Conservation (phyloP, 2,888 invertebrate genomes). For the Caenorhabditis sp. region DNA sequence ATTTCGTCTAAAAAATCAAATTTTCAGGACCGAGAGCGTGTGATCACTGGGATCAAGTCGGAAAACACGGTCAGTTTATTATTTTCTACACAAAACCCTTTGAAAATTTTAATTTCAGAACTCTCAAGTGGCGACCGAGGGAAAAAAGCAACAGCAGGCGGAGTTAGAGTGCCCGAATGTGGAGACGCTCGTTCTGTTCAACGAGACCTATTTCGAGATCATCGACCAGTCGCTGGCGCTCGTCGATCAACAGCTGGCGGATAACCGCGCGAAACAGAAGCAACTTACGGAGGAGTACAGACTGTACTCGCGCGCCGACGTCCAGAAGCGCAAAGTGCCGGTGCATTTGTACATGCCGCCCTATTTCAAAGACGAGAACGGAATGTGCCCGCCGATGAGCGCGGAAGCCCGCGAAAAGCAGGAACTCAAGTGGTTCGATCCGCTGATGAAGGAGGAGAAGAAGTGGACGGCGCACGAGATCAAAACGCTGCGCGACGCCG, state of each 20-base stretch:
- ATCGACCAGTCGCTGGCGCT: slow-evolving; percentile 56
- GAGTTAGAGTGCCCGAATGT: slow-evolving; percentile 8
- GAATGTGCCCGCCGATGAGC: slow-evolving; percentile 72
- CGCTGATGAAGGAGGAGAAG: slow-evolving; percentile 63
- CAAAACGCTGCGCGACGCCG: slow-evolving; percentile 38
- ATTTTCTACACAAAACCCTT: too few species aligned
- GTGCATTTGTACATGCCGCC: slow-evolving; percentile 69
- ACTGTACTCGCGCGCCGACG: slow-evolving; percentile 26
- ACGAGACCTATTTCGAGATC: slow-evolving; percentile 69
- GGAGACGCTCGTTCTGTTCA: slow-evolving; percentile 61
- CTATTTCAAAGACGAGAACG: slow-evolving; percentile 73
- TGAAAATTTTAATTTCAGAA: too few species aligned
- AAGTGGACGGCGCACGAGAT: slow-evolving; percentile 61
- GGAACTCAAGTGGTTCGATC: slow-evolving; percentile 60
- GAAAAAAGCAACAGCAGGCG: background rate
- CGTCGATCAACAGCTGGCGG: slow-evolving; percentile 59
- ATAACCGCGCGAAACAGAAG: slow-evolving; percentile 62
- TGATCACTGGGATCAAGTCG: too few species aligned
- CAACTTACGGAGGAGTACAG: slow-evolving; percentile 35
- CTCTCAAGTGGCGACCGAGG: background rate
- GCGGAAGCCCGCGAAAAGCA: slow-evolving; percentile 63
- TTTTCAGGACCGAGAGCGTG: too few species aligned
- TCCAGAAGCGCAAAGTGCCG: slow-evolving; percentile 56
- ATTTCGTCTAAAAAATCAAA: too few species aligned
- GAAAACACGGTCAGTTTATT: too few species aligned